Base-by-base conservation (phyloP, 2,797 vertebrate species). In the Huso huso region DNA sequence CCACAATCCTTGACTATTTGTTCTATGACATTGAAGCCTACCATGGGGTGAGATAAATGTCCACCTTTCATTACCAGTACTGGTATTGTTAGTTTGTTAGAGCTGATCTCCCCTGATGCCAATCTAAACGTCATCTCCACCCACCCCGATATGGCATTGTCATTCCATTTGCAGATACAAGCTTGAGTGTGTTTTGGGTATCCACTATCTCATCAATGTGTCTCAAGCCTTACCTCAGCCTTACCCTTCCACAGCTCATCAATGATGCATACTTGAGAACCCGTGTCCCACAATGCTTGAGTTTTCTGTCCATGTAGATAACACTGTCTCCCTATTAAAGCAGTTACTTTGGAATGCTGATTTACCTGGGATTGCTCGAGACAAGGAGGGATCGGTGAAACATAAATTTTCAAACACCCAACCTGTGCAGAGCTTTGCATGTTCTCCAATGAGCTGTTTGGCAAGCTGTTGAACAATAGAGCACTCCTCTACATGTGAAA, bases 401-500 rank as follows among this genome's bases (percentile, higher is more conserved):
- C 37, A 37, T 18, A 0, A 18, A 18, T 18, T 18, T 18, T 18
- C 18, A 18, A 18, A 18, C 15, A 18, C 15, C 15, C 15, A 18
- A 4, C 4, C 37, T 37, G 37, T 37, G 37, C 37, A 37, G 37
- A 37, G 37, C 3, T 37, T 37, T 37, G 37, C 37, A 37, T 70
- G 3, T n/a, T 1, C 48, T 9, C 65, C 70, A 76, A 1, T 76
- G 70, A 0, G 0, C 63, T 11, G 1, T 49, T 15, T 72, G 65
- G 9, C 70, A 67, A 48, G 48, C 53, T 61, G 23, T 72, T 37
- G 67, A 74, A 8, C 70, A 74, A 6, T 69, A 72, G 5, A 48
- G 37, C 7, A 0, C 6, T 64, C 60, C 1, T 18, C 68, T 73
- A 61, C 70, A 76, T 10, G 48, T 18, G 11, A 64, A 69, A 53